These are phyloP conservation scores for Tenthredo amoena DNA, from an alignment of 2,888 invertebrate species.

Conservation along the genomic window DNA sequence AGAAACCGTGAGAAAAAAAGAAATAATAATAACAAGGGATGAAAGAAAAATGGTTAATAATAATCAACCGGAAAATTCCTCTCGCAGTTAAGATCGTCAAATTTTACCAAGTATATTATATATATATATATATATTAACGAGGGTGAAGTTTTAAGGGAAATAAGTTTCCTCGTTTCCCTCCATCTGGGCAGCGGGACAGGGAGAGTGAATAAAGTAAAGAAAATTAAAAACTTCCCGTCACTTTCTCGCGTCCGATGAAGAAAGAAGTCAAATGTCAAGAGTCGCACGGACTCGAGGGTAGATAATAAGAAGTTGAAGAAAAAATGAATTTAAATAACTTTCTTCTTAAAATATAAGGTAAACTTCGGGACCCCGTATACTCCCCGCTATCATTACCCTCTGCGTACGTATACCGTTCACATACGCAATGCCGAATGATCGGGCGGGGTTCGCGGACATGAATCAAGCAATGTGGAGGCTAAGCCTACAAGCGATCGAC, in stretches of 20 bases:
- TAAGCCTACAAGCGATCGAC: conserved; percentile 64
- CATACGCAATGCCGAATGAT: conserved; percentile 50
- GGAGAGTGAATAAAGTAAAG: conserved; percentile 26
- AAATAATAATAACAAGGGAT: background rate
- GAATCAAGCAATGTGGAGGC: conserved; percentile 62
- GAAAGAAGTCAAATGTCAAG: too few species aligned
- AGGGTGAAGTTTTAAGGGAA: background rate
- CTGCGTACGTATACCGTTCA: background rate
- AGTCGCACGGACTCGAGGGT: too few species aligned
- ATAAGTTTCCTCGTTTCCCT: background rate
- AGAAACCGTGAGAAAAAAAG: background rate
- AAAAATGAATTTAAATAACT: too few species aligned
- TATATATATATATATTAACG: too few species aligned
- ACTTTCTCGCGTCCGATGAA: background rate
- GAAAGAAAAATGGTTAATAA: too few species aligned
- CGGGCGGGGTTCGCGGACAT: conserved; percentile 56
- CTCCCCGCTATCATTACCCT: background rate
- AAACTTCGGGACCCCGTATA: background rate
- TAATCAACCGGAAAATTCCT: background rate
- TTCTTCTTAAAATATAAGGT: too few species aligned
- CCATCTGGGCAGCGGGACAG: background rate
- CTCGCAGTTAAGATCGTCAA: background rate
- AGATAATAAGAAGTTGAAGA: too few species aligned
- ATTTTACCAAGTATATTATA: background rate
- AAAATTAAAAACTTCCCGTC: conserved; percentile 23